Evolutionary conservation across 2,797 vertebrate species (phyloP).

Genomic region (Rhinogobio ventralis): DNA sequence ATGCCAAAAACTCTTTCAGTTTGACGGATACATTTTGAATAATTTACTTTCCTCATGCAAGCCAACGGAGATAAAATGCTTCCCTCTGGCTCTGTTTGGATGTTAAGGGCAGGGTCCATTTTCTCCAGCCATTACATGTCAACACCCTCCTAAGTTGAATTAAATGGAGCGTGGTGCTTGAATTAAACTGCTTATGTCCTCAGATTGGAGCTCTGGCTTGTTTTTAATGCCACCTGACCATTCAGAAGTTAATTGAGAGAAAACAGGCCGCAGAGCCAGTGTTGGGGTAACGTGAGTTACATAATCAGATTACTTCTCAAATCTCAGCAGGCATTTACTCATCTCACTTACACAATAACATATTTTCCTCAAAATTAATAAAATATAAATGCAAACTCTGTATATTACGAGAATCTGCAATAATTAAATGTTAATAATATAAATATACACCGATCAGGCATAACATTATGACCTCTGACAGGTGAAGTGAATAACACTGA

Average conservation of each 20-base stretch:
- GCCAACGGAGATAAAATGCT: constrained; percentile 58
- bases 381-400: too few relatives aligned
- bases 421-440: too few relatives aligned
- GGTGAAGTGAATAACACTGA: too few relatives aligned
- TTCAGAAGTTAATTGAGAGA: constrained; percentile 52
- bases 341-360: too few relatives aligned
- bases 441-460: too few relatives aligned
- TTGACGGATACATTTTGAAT: constrained; percentile 71
- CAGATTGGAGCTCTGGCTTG: constrained; percentile 60
- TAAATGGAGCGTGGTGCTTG: constrained; percentile 74
- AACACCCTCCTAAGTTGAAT: constrained; percentile 64
- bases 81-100: constrained; percentile 58
- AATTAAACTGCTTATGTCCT: constrained; percentile 68
- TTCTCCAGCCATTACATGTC: constrained; percentile 70
- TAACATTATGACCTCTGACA: too few relatives aligned
- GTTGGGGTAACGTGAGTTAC: background rate
- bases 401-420: too few relatives aligned
- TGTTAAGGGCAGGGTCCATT: constrained; percentile 68
- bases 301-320: background rate
- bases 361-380: too few relatives aligned
- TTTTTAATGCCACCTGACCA: constrained; percentile 66
- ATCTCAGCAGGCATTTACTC: too few relatives aligned
- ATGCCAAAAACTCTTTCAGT: constrained; percentile 65
- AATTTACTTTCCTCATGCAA: constrained; percentile 70
- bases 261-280: constrained; percentile 36